Conservation (phyloP, 2,797 vertebrate species). For the Thripadectes ignobilis region DNA sequence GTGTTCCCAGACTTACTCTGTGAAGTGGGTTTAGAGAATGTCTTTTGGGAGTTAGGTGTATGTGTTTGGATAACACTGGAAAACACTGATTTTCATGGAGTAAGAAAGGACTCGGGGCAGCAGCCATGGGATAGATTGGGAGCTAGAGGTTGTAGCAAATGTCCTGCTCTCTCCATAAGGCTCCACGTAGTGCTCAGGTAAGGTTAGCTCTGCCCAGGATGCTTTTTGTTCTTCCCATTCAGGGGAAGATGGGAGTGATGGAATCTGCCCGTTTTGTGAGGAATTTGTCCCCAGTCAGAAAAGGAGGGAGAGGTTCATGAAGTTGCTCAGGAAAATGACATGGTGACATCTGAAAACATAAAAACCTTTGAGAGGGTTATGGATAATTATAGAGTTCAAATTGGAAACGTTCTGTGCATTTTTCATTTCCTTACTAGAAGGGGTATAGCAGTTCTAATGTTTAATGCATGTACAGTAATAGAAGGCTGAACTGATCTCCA, state of each 20-base stretch:
- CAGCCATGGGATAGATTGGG: fast-evolving
- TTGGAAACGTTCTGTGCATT: constrained; percentile 68
- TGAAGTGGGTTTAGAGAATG: background rate
- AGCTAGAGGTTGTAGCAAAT: background rate
- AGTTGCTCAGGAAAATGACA: background rate
- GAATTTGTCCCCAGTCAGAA: background rate
- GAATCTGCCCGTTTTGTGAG: background rate
- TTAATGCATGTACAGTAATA: constrained; percentile 69
- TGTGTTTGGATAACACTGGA: fast-evolving
- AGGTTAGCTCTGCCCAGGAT: background rate
- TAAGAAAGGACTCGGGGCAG: fast-evolving
- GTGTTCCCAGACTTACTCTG: background rate
- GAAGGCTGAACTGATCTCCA: constrained; percentile 48
- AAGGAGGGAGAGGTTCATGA: background rate
- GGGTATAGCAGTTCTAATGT: constrained; percentile 61
- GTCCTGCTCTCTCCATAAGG: fast-evolving
- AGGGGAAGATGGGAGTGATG: background rate
- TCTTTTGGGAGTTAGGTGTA: background rate
- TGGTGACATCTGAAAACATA: constrained; percentile 43
- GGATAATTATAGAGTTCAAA: constrained; percentile 62
- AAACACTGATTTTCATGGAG: background rate
- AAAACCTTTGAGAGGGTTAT: constrained; percentile 22
- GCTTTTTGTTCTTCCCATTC: background rate
- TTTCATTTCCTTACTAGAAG: constrained; percentile 67
- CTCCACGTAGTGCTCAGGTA: background rate